Conservation (phyloP, 2,888 invertebrate species). For the Opisthograptis luteolata region DNA sequence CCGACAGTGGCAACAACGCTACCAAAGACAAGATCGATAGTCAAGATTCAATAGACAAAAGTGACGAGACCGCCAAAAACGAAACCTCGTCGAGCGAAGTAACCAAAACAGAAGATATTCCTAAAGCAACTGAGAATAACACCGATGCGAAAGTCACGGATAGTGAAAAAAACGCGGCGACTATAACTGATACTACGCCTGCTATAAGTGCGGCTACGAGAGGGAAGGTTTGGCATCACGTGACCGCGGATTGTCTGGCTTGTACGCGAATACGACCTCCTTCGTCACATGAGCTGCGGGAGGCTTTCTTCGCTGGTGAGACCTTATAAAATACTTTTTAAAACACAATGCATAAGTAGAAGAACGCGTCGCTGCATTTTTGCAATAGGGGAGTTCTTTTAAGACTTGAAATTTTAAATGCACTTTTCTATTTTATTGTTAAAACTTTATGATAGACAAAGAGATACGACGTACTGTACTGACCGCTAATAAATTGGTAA, state of each 20-base stretch:
- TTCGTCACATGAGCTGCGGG: conserved; percentile 73
- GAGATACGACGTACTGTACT: too few relatives aligned
- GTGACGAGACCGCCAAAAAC: conserved; percentile 31
- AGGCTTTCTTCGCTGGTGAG: conserved; percentile 77
- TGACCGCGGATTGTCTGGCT: conserved; percentile 64
- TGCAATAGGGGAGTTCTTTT: too few relatives aligned
- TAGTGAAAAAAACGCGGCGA: conserved; percentile 24
- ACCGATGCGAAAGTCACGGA: conserved; percentile 16
- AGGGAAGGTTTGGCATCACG: conserved; percentile 58
- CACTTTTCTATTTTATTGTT: too few relatives aligned
- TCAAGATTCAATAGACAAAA: conserved; percentile 32
- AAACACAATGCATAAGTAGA: too few relatives aligned
- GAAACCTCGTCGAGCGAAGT: conserved; percentile 31
- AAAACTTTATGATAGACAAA: too few relatives aligned
- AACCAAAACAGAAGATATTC: conserved; percentile 31
- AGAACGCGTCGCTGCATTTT: too few relatives aligned
- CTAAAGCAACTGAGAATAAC: conserved; percentile 13
- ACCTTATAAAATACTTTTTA: too few relatives aligned
- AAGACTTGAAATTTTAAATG: too few relatives aligned
- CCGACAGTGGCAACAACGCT: conserved; percentile 32
- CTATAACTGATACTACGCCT: background rate
- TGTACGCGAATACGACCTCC: conserved; percentile 72
- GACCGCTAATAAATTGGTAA: too few relatives aligned
- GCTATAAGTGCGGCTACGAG: conserved; percentile 28
- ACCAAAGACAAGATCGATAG: conserved; percentile 47